A percentile compares a stretch with the other conserved stretches of the same genome.
These are phyloP conservation scores for Paralichthys olivaceus DNA, from an alignment of 2,113 vertebrate genomes.

Conservation along the genomic window DNA sequence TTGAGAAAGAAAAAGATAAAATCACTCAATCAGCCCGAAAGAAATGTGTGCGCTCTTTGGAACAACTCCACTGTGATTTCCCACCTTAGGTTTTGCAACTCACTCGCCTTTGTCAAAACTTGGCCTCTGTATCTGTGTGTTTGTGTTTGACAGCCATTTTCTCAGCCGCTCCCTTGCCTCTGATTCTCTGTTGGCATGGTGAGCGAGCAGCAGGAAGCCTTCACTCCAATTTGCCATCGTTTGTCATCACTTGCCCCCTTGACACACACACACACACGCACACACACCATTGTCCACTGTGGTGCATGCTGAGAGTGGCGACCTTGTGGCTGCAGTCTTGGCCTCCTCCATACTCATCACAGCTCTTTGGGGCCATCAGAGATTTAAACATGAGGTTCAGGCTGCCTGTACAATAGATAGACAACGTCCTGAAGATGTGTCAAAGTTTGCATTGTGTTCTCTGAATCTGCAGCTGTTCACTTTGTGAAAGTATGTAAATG, in stretches of 20 bases:
- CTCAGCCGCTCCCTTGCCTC: constrained; percentile 64
- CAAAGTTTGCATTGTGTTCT: no score
- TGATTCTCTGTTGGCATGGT: constrained; percentile 78
- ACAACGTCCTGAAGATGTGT: neutral
- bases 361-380: constrained; percentile 24
- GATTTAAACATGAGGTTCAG: constrained; percentile 12
- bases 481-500: neutral
- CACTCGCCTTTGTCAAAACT: constrained; percentile 47
- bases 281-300: constrained; percentile 25
- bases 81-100: constrained; percentile 45
- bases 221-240: constrained; percentile 86
- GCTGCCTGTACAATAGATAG: neutral
- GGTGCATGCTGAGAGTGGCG: constrained; percentile 29
- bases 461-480: neutral
- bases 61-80: constrained; percentile 11
- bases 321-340: constrained; percentile 47
- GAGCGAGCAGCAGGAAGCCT: constrained; percentile 76
- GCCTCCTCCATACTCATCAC: constrained; percentile 10
- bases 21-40: constrained; percentile 1
- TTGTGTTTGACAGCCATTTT: constrained; percentile 69
- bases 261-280: constrained; percentile 63
- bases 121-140: constrained; percentile 51
- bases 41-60: neutral
- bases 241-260: constrained; percentile 83
- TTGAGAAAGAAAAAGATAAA: constrained; percentile 12